phyloP scores from a whole-genome alignment of 2,113 vertebrate genomes.

The Alces alces region DNA sequence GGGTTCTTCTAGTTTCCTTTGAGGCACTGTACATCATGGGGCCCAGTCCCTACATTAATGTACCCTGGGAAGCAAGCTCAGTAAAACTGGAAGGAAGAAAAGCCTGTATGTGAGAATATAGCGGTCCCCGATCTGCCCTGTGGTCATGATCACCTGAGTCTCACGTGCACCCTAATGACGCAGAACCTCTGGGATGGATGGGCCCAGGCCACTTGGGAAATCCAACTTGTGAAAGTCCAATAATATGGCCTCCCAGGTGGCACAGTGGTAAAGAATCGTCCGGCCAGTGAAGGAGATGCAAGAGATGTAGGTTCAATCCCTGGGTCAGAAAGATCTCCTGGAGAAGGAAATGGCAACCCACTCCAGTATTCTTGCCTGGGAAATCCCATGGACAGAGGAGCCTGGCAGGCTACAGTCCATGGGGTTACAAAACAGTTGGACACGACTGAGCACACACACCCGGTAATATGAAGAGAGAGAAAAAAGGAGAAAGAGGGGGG shows the following conservation, averaged over 20 bases:
- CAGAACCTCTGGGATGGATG: not conserved
- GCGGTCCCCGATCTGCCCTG: rapidly evolving
- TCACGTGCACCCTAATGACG: not conserved
- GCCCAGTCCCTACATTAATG: not conserved
- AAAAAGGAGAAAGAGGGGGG: too few relatives aligned
- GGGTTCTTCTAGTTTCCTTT: not conserved
- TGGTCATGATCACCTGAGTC: not conserved
- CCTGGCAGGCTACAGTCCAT: not conserved
- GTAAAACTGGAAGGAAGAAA: not conserved
- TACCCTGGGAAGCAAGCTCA: not conserved
- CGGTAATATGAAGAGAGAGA: too few relatives aligned
- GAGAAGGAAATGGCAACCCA: not conserved
- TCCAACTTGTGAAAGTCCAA: not conserved
- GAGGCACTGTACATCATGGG: rapidly evolving
- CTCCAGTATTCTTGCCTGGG: not conserved
- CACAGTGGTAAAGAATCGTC: rapidly evolving
- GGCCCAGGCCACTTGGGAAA: not conserved
- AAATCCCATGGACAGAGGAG: not conserved
- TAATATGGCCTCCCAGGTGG: not conserved
- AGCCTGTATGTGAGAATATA: not conserved
- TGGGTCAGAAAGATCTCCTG: not conserved
- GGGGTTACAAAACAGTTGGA: not conserved
- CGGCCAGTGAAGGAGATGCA: not conserved
- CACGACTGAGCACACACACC: not conserved
- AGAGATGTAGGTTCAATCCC: not conserved